These are phyloP conservation scores for Malacoctenus gilli DNA, from an alignment of 2,797 vertebrate genomes.

Conservation along the genomic window DNA sequence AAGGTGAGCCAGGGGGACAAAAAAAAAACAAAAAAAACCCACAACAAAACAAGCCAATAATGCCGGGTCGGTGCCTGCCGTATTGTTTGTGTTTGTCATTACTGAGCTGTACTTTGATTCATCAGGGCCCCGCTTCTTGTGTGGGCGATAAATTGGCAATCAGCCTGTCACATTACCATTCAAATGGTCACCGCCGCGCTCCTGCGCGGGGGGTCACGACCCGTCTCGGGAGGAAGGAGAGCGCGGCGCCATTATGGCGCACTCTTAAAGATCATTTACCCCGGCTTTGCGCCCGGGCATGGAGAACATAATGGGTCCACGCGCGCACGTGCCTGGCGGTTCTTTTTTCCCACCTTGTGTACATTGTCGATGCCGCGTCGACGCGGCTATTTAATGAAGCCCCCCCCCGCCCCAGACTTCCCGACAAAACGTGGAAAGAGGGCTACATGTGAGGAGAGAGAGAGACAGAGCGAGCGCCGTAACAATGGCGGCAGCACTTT, in stretches of 20 bases:
- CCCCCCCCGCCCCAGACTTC: slow-evolving; percentile 10
- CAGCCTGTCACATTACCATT: slow-evolving; percentile 62
- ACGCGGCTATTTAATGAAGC: slow-evolving; percentile 28
- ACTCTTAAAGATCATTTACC: slow-evolving; percentile 33
- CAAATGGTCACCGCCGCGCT: slow-evolving; percentile 44
- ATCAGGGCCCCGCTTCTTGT: slow-evolving; percentile 38
- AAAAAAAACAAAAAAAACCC: no score
- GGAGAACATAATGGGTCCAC: slow-evolving; percentile 4
- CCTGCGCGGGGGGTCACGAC: slow-evolving; percentile 36
- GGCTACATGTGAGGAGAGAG: slow-evolving; percentile 1
- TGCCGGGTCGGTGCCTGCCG: neutral
- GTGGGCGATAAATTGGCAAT: slow-evolving; percentile 65
- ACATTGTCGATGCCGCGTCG: slow-evolving; percentile 4
- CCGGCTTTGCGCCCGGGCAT: neutral
- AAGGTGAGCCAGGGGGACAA: no score
- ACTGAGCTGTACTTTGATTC: slow-evolving; percentile 45
- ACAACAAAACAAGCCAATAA: neutral
- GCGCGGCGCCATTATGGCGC: slow-evolving; percentile 23
- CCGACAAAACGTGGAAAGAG: slow-evolving; percentile 1
- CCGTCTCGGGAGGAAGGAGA: slow-evolving; percentile 24
- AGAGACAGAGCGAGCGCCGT: neutral
- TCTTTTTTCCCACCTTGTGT: neutral
- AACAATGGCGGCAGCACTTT: slow-evolving; percentile 12
- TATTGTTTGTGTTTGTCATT: slow-evolving; percentile 48
- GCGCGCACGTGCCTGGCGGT: slow-evolving; percentile 1